A percentile compares a stretch with the other conserved stretches of the same genome.
Conservation (phyloP, 2,113 vertebrate genomes). For the Pangasianodon hypophthalmus region DNA sequence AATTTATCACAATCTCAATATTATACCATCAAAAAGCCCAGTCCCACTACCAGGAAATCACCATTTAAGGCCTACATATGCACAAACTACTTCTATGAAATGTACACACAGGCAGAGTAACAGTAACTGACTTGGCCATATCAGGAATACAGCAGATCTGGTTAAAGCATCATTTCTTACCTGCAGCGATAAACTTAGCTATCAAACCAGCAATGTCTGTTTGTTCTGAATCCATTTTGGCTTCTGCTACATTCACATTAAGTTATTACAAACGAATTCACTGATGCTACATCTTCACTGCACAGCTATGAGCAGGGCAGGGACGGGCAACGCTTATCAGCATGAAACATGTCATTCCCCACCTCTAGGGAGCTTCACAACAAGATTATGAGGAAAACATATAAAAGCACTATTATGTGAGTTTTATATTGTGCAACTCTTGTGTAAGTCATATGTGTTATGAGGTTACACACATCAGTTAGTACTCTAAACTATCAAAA, state of each 20-base stretch:
- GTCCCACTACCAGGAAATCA: not conserved
- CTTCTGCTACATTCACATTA: not conserved
- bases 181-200: conserved; percentile 74
- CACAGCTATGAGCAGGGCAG: conserved; percentile 56
- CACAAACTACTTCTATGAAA: not conserved
- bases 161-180: conserved; percentile 60
- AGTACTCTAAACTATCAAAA: not conserved
- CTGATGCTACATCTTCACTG: conserved; percentile 58
- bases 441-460: not conserved
- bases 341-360: conserved; percentile 61
- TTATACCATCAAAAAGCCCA: not conserved
- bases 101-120: not conserved
- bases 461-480: too few relatives aligned
- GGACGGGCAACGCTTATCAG: conserved; percentile 71
- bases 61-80: not conserved
- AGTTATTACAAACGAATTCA: not conserved
- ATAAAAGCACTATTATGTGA: not conserved
- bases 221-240: conserved; percentile 67
- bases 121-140: not conserved
- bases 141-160: not conserved
- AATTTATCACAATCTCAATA: not conserved
- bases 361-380: conserved; percentile 30
- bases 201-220: conserved; percentile 71
- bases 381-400: conserved; percentile 11
- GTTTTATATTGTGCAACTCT: not conserved